Base-by-base conservation (phyloP, 2,888 invertebrate genomes). In the Ametastegia equiseti region DNA sequence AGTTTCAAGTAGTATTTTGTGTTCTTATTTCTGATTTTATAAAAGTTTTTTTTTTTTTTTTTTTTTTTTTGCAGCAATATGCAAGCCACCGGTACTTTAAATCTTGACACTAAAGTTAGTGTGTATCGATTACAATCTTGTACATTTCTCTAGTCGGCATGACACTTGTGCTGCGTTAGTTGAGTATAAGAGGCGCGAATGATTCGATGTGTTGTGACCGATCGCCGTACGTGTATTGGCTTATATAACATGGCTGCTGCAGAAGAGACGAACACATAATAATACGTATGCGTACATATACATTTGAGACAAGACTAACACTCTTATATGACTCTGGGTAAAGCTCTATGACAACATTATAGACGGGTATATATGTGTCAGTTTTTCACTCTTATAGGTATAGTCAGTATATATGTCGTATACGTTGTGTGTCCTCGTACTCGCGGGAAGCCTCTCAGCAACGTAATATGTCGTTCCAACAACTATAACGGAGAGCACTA, bases 191-290 rank as follows among this genome's bases (percentile, higher is more conserved):
- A 54, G 54, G 11, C 39, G 23, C n/a, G n/a, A n/a, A n/a, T 36
- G 23, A 78, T 78, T 63, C 78, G 78, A 78, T 39, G 78, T 78
- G 78, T 78, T 78, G 78, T 78, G 78, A 78, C 60, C 63, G 78
- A 78, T 63, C 54, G 39, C 42, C 23, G 78, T 42, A 78, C 71
- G 71, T n/a, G n/a, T 60, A 57, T 78, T 78, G 60, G 60, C 78
- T 78, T 78, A 78, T 78, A 78, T 78, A 78, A 78, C 78, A 39
- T 60, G 27, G 33, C 75, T n/a, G n/a, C n/a, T n/a, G n/a, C n/a
- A n/a, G n/a, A n/a, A n/a, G n/a, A n/a, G n/a, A n/a, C n/a, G n/a
- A 13, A 9, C 27, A 63, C 33, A 30, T 30, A 13, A n/a, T n/a
- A 67, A 23, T 4, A 39, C 15, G 13, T 36, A 39, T n/a, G 23